phyloP scores from a whole-genome alignment of 1,140 invertebrate genomes.

The Physella acuta region DNA sequence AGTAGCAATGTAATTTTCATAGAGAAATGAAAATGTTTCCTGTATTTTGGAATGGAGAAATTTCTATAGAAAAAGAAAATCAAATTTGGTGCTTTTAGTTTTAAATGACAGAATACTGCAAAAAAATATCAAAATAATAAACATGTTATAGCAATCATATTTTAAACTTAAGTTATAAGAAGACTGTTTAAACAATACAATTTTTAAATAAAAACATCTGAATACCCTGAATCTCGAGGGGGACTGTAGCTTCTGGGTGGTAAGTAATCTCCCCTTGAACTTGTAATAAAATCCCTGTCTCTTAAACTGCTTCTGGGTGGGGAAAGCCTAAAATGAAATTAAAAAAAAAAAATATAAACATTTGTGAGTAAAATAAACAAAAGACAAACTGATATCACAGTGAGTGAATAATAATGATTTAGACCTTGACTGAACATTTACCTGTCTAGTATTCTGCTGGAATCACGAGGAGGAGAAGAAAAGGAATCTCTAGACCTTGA shows the following conservation, averaged over 20 bases:
- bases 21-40: too few species aligned
- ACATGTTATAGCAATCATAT: too few species aligned
- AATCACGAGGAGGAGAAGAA: constrained; percentile 13
- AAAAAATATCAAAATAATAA: too few species aligned
- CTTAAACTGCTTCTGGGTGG: constrained; percentile 13
- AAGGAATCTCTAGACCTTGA: constrained; percentile 15
- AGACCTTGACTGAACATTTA: constrained; percentile 3
- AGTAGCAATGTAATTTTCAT: too few species aligned
- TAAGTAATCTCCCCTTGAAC: constrained; percentile 10
- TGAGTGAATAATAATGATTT: background rate
- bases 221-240: constrained; percentile 8
- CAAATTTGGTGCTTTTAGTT: too few species aligned
- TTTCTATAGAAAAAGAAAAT: too few species aligned
- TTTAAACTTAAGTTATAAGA: too few species aligned
- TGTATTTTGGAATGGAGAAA: too few species aligned
- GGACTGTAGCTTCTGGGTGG: constrained; percentile 7
- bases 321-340: background rate
- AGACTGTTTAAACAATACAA: too few species aligned
- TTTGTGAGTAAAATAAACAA: background rate
- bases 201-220: too few species aligned
- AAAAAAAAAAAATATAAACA: background rate
- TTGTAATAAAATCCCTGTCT: background rate
- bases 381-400: background rate
- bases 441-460: constrained; percentile 9
- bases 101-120: too few species aligned